Base-by-base conservation (phyloP, 2,888 invertebrate genomes). In the Fragum sueziense region DNA sequence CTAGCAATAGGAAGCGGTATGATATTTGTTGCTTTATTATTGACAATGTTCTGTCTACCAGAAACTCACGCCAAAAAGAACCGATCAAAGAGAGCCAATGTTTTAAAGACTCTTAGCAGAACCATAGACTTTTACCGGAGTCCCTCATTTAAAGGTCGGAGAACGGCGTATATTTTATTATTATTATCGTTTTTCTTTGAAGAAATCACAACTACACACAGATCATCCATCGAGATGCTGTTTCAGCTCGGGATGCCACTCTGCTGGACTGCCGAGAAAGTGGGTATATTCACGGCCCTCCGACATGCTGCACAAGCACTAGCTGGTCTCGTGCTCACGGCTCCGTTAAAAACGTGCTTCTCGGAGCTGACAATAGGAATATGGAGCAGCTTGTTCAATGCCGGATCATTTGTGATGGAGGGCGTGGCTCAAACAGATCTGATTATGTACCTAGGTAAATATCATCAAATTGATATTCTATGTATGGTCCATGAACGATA, bases 231-330 rank as follows among this genome's bases (percentile, higher is more conserved):
- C 27, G 78, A 70, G 70, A 83, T 80, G 54, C 41, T 86, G 37
- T 86, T 77, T 62, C 76, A 77, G 54, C 51, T 86, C 14, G 84
- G 82, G 11, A 61, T 71, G 68, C 86, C 86, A 9, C 75, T 86
- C 37, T 86, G 86, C 51, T 86, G 86, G 86, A 70, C 74, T 6
- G 67, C 82, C 27, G 77, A 78, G 41, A 73, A 75, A 61, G 69
- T 86, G 14, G 86, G 86, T 11, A 54, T 75, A 9, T 86, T 74
- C 52, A 54, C 54, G 4, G 76, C 80, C 4, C 69, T 70, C 14
- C 47, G 76, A n/a, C 70, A 78, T 20, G 69, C 75, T 2, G 71
- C 79, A 4, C 76, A 82, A 51, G 70, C 78, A 14, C 11, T 84
- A 25, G 57, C 76, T 2, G 74, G 75, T 14, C 33, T 80, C 14